Evolutionary conservation across 2,888 invertebrate genomes (phyloP), one percentile per base, ranked within the genome.

Genomic region (Tinea trinotella): DNA sequence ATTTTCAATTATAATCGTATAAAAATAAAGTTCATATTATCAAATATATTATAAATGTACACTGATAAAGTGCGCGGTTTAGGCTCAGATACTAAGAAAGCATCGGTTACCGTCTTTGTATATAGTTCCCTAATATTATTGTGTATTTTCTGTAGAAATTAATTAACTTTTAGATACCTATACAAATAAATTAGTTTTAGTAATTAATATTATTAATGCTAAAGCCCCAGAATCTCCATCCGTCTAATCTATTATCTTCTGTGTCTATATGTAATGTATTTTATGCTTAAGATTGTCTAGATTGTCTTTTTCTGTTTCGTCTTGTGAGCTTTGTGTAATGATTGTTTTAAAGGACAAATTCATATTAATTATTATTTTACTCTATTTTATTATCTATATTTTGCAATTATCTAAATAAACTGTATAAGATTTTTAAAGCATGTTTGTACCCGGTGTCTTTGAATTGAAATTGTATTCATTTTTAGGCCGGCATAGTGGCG

Each of bases 201-300:
- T 20, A n/a, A 50, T 34, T 52, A n/a, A n/a, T n/a, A 30, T 52
- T 18, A 63, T 76, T 4, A 76, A 75, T 73, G 81, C 83, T 82
- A 81, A 80, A 74, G 86, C 87, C 87, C 86, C 87, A 87, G 87
- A 83, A 80, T 83, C 85, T 87, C 86, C 87, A 87, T 87, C 87
- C 87, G 87, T 85, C 84, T 78, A 73, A 68, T 69, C 74, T 84
- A 82, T 80, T 70, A 65, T 78, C 81, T 83, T 78, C 80, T 83
- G 72, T 84, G 81, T 74, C 75, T 83, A 82, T 74, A 78, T 50
- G 50, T 55, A 22, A 35, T 35, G 34, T 54, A 22, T 48, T 17
- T 24, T 48, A 36, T 5, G 12, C 15, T 20, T 46, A 22, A 46
- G 24, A 24, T 40, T 54, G 54, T 22, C 18, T 40, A 40, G 54